Evolutionary conservation across 2,113 vertebrate species (phyloP).

Genomic region (Xenus cinereus): DNA sequence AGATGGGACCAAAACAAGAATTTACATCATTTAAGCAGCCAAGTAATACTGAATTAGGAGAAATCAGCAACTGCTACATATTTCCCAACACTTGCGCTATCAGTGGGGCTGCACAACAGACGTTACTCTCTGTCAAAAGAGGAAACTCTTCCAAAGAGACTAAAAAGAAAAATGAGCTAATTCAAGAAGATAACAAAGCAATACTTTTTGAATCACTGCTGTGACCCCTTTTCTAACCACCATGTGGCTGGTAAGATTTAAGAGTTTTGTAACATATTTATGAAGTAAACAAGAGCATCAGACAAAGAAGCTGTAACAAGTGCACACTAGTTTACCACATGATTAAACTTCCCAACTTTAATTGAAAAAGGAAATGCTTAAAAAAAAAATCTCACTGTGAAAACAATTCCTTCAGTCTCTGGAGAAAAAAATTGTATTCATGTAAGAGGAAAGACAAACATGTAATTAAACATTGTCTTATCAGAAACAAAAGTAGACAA

Average conservation of each 20-base stretch:
- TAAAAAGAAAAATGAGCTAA: neutral
- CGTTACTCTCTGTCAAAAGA: neutral
- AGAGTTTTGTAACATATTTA: neutral
- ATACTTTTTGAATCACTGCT: neutral
- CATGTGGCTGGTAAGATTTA: neutral
- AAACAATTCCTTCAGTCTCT: conserved; percentile 35
- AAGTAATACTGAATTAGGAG: neutral
- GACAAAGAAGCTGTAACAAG: neutral
- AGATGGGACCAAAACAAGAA: neutral
- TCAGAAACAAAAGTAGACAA: conserved; percentile 19
- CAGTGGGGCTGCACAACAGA: neutral
- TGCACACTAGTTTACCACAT: conserved; percentile 34
- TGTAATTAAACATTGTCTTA: neutral
- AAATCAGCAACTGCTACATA: neutral
- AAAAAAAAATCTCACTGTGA: neutral
- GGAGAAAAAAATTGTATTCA: conserved; percentile 8
- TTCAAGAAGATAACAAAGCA: neutral
- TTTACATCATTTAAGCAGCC: neutral
- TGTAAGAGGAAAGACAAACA: conserved; percentile 2
- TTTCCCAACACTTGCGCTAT: neutral
- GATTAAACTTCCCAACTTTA: conserved; percentile 12
- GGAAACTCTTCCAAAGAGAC: neutral
- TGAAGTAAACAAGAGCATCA: neutral
- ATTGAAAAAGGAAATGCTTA: conserved; percentile 36
- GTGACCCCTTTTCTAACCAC: neutral